phyloP scores from a whole-genome alignment of 1,140 invertebrate genomes.

The Drosophila arizonae region DNA sequence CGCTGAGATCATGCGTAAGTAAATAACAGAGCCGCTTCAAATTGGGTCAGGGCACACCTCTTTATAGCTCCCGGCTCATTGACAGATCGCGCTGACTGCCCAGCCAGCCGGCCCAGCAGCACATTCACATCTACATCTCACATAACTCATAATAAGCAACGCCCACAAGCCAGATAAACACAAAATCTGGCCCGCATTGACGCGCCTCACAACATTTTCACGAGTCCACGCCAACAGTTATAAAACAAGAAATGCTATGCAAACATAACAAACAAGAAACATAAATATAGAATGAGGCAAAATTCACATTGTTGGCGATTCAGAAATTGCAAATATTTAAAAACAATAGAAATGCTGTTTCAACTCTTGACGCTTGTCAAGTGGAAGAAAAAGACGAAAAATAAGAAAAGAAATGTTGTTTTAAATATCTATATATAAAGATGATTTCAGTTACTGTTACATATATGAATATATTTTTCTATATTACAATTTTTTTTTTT shows the following conservation, averaged over 20 bases:
- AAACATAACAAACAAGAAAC: slow-evolving; percentile 29
- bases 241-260: slow-evolving; percentile 56
- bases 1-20: slow-evolving; percentile 66
- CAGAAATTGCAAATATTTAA: slow-evolving; percentile 24
- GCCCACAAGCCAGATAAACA: slow-evolving; percentile 50
- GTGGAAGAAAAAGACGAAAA: too few species aligned
- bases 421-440: too few species aligned
- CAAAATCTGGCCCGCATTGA: slow-evolving; percentile 34
- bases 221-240: slow-evolving; percentile 49
- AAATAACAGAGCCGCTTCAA: slow-evolving; percentile 56
- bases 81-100: slow-evolving; percentile 44
- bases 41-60: slow-evolving; percentile 74
- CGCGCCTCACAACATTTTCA: slow-evolving; percentile 54
- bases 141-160: slow-evolving; percentile 67
- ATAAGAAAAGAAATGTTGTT: too few species aligned
- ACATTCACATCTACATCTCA: slow-evolving; percentile 35
- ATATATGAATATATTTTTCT: too few species aligned
- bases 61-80: slow-evolving; percentile 64
- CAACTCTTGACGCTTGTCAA: too few species aligned
- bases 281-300: slow-evolving; percentile 7
- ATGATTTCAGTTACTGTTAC: too few species aligned
- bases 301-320: slow-evolving; percentile 12
- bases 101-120: slow-evolving; percentile 5
- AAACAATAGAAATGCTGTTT: background rate
- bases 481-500: too few species aligned